A percentile compares a stretch with the other conserved stretches of the same genome.
phyloP scores from a whole-genome alignment of 1,140 invertebrate species.

The Artemia franciscana region DNA sequence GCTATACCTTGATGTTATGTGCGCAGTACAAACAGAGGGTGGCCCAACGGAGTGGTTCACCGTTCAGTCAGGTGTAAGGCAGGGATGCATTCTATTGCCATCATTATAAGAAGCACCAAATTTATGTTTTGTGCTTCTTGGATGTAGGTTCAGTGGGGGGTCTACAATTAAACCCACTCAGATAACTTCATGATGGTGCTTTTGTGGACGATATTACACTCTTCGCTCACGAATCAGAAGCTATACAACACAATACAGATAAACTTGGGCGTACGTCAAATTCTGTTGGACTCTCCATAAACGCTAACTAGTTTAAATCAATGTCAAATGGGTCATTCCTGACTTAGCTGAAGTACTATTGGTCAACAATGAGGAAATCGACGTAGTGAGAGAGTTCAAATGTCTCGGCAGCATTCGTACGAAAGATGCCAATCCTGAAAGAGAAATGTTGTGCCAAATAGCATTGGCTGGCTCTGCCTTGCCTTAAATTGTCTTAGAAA shows the following conservation, averaged over 20 bases:
- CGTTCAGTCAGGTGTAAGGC: not conserved
- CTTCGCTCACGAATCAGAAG: not conserved
- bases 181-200: not conserved
- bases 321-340: not conserved
- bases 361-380: not conserved
- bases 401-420: not conserved
- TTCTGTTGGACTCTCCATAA: not conserved
- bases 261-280: no score
- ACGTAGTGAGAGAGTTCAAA: no score
- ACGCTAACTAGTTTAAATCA: not conserved
- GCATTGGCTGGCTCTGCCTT: not conserved
- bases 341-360: not conserved
- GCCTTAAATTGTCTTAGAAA: not conserved
- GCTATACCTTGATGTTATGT: not conserved
- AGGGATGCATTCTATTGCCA: not conserved
- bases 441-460: not conserved
- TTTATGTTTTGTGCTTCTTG: not conserved
- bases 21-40: not conserved
- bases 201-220: not conserved
- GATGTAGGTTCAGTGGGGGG: not conserved
- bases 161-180: not conserved
- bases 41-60: not conserved
- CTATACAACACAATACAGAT: not conserved
- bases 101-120: not conserved
- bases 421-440: not conserved